Conservation (phyloP, 2,113 vertebrate species). For the Caloenas nicobarica region DNA sequence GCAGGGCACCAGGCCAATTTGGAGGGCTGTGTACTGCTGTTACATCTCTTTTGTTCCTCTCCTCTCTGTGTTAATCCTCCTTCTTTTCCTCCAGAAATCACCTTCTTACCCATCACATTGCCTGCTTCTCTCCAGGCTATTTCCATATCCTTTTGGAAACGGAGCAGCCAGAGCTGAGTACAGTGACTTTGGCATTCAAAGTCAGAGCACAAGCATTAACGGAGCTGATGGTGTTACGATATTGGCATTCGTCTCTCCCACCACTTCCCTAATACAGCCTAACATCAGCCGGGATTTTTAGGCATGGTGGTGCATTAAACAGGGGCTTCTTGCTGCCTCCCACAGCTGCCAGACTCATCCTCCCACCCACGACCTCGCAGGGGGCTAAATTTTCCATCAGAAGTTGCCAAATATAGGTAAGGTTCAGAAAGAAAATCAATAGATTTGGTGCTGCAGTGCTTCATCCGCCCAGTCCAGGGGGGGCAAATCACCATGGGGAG, state of each 20-base stretch:
- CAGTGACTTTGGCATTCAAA: neutral
- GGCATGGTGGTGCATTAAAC: rapidly evolving
- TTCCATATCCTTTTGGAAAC: neutral
- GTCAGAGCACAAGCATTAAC: neutral
- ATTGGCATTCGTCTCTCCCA: neutral
- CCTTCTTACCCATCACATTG: neutral
- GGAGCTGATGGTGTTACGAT: neutral
- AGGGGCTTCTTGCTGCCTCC: neutral
- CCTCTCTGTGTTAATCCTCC: neutral
- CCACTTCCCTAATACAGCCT: neutral
- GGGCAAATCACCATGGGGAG: neutral
- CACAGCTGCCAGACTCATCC: neutral
- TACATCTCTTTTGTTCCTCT: neutral
- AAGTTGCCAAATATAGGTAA: neutral
- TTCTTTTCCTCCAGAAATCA: neutral
- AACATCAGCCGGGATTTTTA: neutral
- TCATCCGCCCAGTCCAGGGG: rapidly evolving
- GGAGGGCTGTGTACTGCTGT: rapidly evolving
- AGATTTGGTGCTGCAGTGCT: neutral
- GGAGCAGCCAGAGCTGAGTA: neutral
- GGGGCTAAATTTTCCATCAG: neutral
- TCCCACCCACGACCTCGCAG: neutral
- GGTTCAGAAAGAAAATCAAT: neutral
- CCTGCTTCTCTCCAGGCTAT: neutral
- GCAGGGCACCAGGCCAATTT: neutral